Percentiles rank a stretch among this genome's conserved stretches.
phyloP scores from a whole-genome alignment of 1,140 invertebrate genomes.

The Notospermus geniculatus region DNA sequence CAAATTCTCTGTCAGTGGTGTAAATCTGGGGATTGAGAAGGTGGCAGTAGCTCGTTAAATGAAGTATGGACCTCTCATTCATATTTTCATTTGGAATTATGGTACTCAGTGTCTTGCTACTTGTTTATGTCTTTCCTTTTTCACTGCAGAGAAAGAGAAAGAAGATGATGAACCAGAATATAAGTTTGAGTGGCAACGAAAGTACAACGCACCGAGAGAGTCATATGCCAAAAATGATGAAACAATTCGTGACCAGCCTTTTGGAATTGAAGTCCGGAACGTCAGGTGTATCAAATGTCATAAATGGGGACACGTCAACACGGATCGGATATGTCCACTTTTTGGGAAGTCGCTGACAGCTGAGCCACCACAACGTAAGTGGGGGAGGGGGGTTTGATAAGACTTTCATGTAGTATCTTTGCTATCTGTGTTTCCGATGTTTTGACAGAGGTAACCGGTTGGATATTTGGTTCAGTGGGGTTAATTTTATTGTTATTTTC shows the following conservation, averaged over 20 bases:
- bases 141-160: slow-evolving; percentile 61
- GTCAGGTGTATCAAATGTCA: slow-evolving; percentile 98
- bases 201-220: slow-evolving; percentile 97
- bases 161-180: slow-evolving; percentile 91
- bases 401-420: no score
- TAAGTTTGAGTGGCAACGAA: slow-evolving; percentile 99
- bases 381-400: no score
- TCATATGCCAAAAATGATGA: slow-evolving; percentile 89
- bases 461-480: no score
- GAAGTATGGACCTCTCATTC: no score
- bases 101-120: no score
- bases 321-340: slow-evolving; percentile 93
- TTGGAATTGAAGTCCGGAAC: slow-evolving; percentile 94
- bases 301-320: slow-evolving; percentile 99
- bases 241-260: slow-evolving; percentile 96
- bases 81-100: no score
- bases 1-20: no score
- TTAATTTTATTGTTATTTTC: not conserved
- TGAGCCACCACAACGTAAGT: slow-evolving; percentile 51
- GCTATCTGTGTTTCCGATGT: no score
- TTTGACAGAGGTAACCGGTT: no score
- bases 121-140: slow-evolving; percentile 15
- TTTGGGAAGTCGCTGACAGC: slow-evolving; percentile 61
- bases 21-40: no score
- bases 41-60: no score